Conservation (phyloP, 2,888 invertebrate species). For the Eutolmus rufibarbis region DNA sequence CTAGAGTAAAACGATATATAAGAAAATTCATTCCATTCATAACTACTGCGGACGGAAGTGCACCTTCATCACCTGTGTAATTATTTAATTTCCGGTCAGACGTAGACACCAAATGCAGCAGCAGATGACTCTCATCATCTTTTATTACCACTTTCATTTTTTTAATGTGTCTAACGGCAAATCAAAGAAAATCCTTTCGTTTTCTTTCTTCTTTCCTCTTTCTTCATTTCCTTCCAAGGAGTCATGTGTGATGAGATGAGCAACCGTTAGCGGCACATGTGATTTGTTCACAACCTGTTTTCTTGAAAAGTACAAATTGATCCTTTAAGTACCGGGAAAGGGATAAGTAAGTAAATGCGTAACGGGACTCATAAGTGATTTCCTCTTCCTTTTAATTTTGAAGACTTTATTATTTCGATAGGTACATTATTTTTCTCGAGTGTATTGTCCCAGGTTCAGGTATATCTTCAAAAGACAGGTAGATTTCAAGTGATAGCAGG, state of each 20-base stretch:
- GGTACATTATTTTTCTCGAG: neutral
- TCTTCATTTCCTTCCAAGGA: neutral
- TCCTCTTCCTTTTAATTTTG: neutral
- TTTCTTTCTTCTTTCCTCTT: neutral
- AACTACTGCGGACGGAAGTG: neutral
- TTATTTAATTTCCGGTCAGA: neutral
- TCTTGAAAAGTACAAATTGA: neutral
- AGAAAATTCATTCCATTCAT: neutral
- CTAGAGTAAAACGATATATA: too few species aligned
- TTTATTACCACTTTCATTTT: slow-evolving; percentile 12
- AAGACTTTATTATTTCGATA: neutral
- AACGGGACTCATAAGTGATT: neutral
- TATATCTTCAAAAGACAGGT: neutral
- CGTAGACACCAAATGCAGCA: neutral
- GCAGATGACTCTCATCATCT: neutral
- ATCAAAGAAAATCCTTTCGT: slow-evolving; percentile 21
- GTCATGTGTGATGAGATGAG: neutral
- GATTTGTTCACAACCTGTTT: neutral
- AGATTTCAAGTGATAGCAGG: neutral
- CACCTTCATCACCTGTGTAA: neutral
- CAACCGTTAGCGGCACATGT: neutral
- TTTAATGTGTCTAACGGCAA: neutral
- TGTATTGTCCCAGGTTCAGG: neutral
- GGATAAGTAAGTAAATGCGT: neutral
- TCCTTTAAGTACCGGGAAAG: neutral